These are phyloP conservation scores for Hydrotaea diabolus DNA, from an alignment of 2,888 invertebrate species.

Conservation along the genomic window DNA sequence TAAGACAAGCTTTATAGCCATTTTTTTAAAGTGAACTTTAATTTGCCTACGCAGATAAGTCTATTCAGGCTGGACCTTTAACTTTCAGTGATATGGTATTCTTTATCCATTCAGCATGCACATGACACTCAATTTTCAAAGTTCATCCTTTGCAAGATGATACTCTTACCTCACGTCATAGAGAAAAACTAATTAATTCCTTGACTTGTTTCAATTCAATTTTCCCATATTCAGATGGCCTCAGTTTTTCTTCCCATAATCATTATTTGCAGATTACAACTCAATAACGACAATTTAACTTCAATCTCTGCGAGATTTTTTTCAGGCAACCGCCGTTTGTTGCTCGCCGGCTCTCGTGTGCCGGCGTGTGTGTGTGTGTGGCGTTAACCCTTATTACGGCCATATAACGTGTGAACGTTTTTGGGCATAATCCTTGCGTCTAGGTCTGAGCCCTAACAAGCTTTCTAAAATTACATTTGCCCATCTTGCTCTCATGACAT, in stretches of 20 bases:
- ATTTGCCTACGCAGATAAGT: too few species aligned
- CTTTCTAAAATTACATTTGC: conserved; percentile 66
- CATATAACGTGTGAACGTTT: conserved; percentile 71
- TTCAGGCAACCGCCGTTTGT: conserved; percentile 61
- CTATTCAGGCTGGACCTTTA: too few species aligned
- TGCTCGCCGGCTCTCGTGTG: conserved; percentile 41
- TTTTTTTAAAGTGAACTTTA: too few species aligned
- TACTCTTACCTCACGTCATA: neutral
- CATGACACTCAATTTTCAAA: too few species aligned
- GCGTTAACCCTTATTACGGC: conserved; percentile 67
- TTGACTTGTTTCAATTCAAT: neutral
- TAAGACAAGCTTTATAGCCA: too few species aligned
- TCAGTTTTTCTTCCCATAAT: conserved; percentile 39
- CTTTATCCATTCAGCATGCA: too few species aligned
- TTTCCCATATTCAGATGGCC: neutral
- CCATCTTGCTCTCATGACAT: too few species aligned
- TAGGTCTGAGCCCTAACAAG: conserved; percentile 71
- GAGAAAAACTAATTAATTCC: neutral
- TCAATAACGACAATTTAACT: conserved; percentile 53
- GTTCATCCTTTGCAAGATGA: neutral
- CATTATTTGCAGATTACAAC: conserved; percentile 60
- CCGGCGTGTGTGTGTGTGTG: conserved; percentile 6
- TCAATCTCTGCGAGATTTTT: neutral
- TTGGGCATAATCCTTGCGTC: conserved; percentile 46
- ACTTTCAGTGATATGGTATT: too few species aligned